Percentiles rank a stretch among this genome's conserved stretches.
These are phyloP conservation scores for Clepsis dumicolana DNA, from an alignment of 2,888 invertebrate species.

Conservation along the genomic window DNA sequence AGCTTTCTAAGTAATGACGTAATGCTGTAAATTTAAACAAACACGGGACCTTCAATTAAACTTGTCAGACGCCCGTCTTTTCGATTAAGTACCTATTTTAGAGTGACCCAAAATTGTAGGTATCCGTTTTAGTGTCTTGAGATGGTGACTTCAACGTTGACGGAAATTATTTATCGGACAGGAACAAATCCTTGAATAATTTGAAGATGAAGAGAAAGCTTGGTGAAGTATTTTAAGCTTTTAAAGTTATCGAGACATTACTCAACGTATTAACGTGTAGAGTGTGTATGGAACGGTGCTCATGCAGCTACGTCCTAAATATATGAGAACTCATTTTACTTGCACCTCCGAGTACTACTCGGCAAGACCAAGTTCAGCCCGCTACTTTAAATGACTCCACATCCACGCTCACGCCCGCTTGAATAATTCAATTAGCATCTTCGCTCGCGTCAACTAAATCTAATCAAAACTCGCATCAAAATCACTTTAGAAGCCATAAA, in stretches of 20 bases:
- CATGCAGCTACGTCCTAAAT: slow-evolving; percentile 45
- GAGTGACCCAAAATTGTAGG: not conserved
- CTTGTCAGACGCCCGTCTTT: not conserved
- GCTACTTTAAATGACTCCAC: slow-evolving; percentile 64
- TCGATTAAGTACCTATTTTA: not conserved
- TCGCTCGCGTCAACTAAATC: slow-evolving; percentile 64
- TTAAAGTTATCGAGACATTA: slow-evolving; percentile 21
- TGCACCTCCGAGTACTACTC: slow-evolving; percentile 51
- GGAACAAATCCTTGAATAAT: not conserved
- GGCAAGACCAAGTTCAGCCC: slow-evolving; percentile 61
- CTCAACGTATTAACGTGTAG: not conserved
- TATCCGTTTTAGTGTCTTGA: not conserved
- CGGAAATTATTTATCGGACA: not conserved
- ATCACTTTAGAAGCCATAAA: slow-evolving; percentile 55
- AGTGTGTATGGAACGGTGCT: not conserved
- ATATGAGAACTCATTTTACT: slow-evolving; percentile 52
- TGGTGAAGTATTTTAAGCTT: not conserved
- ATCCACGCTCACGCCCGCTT: slow-evolving; percentile 54
- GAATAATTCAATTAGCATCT: slow-evolving; percentile 70
- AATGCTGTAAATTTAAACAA: slow-evolving; percentile 26
- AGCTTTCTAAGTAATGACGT: slow-evolving; percentile 20
- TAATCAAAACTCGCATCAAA: slow-evolving; percentile 67
- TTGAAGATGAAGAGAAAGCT: too few relatives aligned
- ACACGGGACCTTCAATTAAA: slow-evolving; percentile 49
- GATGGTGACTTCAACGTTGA: not conserved